phyloP scores from a whole-genome alignment of 1,140 invertebrate genomes.

The Drosophila mojavensis region DNA sequence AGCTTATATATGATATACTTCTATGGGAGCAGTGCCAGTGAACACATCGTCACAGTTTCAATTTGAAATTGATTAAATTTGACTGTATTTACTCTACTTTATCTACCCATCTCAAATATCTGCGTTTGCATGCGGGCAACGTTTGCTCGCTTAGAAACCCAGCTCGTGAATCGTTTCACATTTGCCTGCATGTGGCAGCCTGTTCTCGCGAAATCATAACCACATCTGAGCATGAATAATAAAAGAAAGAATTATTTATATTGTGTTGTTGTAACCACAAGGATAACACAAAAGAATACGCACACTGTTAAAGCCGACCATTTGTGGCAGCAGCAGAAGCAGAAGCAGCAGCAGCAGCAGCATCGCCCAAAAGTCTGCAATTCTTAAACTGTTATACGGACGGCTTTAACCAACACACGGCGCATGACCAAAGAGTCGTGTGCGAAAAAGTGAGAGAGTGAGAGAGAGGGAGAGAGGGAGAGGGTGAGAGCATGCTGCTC shows the following conservation, averaged over 20 bases:
- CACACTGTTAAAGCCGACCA: conserved; percentile 22
- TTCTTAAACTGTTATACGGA: conserved; percentile 69
- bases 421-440: conserved; percentile 53
- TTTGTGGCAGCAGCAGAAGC: conserved; percentile 28
- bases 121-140: neutral
- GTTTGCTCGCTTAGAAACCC: conserved; percentile 5
- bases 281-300: conserved; percentile 55
- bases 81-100: too few species aligned
- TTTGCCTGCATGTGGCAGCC: conserved; percentile 43
- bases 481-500: conserved; percentile 15
- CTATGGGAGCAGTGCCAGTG: too few species aligned
- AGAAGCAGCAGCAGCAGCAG: conserved; percentile 30
- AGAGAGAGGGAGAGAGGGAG: neutral
- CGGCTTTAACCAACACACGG: conserved; percentile 37
- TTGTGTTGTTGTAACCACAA: conserved; percentile 51
- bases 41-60: too few species aligned
- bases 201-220: conserved; percentile 49
- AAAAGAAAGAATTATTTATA: conserved; percentile 46
- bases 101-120: too few species aligned
- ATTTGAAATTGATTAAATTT: too few species aligned
- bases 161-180: conserved; percentile 21
- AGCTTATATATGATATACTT: too few species aligned
- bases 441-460: neutral
- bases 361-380: conserved; percentile 77
- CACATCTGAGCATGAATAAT: conserved; percentile 42